Percentiles rank a stretch among this genome's conserved stretches.
phyloP scores from a whole-genome alignment of 2,797 vertebrate species.

The Zalophus californianus region DNA sequence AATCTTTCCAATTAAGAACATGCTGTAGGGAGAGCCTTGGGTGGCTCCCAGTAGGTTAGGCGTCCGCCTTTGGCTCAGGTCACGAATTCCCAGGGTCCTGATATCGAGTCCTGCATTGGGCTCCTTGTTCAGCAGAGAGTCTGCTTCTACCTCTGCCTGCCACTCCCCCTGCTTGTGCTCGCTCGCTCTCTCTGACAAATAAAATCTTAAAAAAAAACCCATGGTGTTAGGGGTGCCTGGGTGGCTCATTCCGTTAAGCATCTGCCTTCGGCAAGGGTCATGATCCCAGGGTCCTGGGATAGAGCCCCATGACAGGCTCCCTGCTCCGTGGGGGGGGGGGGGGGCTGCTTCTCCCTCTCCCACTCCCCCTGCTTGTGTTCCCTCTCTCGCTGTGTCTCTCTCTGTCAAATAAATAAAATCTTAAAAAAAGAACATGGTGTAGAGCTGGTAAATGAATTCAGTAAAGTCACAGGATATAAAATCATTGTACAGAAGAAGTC shows the following conservation, averaged over 20 bases:
- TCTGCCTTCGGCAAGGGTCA: no score
- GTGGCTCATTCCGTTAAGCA: no score
- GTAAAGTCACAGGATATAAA: not conserved
- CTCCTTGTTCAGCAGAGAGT: not conserved
- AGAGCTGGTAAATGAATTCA: not conserved
- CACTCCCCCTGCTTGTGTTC: no score
- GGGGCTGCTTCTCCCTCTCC: no score
- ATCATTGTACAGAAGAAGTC: not conserved
- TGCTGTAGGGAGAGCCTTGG: not conserved
- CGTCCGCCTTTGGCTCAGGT: not conserved
- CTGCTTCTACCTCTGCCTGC: not conserved
- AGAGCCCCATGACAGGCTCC: accelerated
- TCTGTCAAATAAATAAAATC: no score
- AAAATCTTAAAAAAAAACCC: no score
- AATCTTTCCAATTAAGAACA: not conserved
- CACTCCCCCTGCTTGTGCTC: not conserved
- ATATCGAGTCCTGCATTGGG: not conserved
- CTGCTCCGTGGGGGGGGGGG: no score
- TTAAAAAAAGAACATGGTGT: not conserved
- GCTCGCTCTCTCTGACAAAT: not conserved
- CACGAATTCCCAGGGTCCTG: not conserved
- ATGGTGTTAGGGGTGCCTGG: no score
- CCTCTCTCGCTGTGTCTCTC: no score
- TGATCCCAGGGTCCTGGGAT: no score
- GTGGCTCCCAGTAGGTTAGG: not conserved